A percentile compares a stretch with the other conserved stretches of the same genome.
Evolutionary conservation across 2,113 vertebrate genomes (phyloP).

Genomic region (Corythoichthys intestinalis): DNA sequence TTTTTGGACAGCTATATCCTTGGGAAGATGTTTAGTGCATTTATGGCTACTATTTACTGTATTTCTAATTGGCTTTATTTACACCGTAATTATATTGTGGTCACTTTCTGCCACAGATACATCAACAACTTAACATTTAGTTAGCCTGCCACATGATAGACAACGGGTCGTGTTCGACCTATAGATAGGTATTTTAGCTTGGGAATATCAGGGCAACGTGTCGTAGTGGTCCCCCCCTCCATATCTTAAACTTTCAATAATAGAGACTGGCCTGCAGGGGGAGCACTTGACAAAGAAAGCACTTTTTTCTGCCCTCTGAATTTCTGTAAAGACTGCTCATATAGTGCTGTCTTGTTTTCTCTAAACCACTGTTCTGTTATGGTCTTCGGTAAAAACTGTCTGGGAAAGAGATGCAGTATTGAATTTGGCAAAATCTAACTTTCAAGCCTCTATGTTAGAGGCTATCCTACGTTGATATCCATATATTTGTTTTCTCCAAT

Average conservation of each 20-base stretch:
- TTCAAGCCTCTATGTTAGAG: background rate
- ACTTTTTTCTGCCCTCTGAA: background rate
- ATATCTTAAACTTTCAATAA: background rate
- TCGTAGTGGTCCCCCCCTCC: too few species aligned
- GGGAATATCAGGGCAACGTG: too few species aligned
- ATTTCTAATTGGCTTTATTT: too few species aligned
- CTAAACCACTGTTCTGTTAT: background rate
- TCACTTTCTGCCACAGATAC: too few species aligned
- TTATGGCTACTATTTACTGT: too few species aligned
- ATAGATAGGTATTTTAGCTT: too few species aligned
- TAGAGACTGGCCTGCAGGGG: background rate
- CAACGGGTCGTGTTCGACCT: too few species aligned
- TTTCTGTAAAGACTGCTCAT: background rate
- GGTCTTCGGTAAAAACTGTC: background rate
- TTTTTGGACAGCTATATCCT: too few species aligned
- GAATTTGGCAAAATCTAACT: background rate
- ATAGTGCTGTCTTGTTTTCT: background rate
- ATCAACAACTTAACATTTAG: too few species aligned
- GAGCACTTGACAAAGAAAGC: background rate
- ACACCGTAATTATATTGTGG: too few species aligned
- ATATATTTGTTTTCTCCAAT: background rate
- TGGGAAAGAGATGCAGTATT: background rate
- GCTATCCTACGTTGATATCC: background rate
- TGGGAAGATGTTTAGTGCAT: too few species aligned
- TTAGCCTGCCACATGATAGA: too few species aligned